Conservation (phyloP, 1,140 invertebrate species). For the Drosophila littoralis region DNA sequence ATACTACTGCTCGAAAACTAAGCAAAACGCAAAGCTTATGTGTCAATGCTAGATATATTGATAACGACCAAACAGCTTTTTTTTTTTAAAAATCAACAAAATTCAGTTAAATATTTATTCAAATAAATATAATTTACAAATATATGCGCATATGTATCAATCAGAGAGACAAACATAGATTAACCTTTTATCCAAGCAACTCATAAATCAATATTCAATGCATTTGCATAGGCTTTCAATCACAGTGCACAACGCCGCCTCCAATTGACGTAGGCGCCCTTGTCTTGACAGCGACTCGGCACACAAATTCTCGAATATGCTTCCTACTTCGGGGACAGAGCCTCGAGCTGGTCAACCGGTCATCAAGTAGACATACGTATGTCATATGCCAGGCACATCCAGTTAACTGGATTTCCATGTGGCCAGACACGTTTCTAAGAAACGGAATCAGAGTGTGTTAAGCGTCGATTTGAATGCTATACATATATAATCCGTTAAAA, state of each 20-base stretch:
- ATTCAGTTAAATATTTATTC: too few relatives aligned
- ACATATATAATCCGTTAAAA: constrained; percentile 27
- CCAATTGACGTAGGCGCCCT: constrained; percentile 11
- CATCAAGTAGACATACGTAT: constrained; percentile 15
- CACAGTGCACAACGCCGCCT: constrained; percentile 37
- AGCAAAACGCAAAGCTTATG: too few relatives aligned
- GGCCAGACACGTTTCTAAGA: constrained; percentile 32
- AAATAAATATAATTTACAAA: not conserved
- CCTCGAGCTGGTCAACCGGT: constrained; percentile 18
- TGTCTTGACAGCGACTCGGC: constrained; percentile 14
- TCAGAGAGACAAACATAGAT: not conserved
- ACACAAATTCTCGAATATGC: constrained; percentile 48
- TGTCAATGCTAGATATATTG: too few relatives aligned
- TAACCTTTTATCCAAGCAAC: not conserved
- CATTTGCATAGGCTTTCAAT: constrained; percentile 9
- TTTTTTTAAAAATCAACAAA: not conserved
- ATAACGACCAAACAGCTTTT: not conserved
- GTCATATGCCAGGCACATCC: constrained; percentile 14
- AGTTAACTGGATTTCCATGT: constrained; percentile 15
- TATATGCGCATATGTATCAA: not conserved
- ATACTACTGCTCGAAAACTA: not conserved
- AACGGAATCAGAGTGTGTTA: constrained; percentile 15
- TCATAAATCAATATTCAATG: constrained; percentile 11
- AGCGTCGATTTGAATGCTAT: constrained; percentile 16
- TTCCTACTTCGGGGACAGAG: constrained; percentile 63